phyloP scores from a whole-genome alignment of 1,140 invertebrate species.

The Microplitis mediator region DNA sequence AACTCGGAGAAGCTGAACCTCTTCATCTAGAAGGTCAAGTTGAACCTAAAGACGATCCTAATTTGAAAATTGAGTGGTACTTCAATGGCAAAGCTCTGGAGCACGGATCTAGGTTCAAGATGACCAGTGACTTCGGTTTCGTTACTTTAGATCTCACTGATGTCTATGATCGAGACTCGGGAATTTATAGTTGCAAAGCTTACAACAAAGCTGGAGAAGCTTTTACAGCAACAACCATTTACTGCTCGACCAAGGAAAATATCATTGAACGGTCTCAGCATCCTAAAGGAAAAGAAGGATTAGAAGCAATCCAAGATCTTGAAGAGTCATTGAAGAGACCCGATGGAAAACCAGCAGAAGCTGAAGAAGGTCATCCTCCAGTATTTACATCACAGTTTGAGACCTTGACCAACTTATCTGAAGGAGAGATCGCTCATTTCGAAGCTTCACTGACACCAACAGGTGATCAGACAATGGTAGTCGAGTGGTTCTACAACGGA shows the following conservation, averaged over 20 bases:
- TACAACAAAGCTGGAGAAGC: constrained; percentile 87
- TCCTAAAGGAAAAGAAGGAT: constrained; percentile 89
- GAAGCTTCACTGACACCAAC: constrained; percentile 92
- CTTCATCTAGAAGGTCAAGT: constrained; percentile 92
- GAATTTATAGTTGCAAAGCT: constrained; percentile 90
- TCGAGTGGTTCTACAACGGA: constrained; percentile 98
- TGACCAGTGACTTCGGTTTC: constrained; percentile 91
- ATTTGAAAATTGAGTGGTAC: constrained; percentile 93
- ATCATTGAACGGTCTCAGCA: constrained; percentile 89
- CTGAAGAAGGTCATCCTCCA: constrained; percentile 81
- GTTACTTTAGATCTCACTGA: constrained; percentile 88
- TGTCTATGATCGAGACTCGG: constrained; percentile 91
- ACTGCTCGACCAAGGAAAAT: constrained; percentile 79
- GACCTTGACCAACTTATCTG: constrained; percentile 79
- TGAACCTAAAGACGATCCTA: constrained; percentile 95
- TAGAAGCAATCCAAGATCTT: constrained; percentile 88
- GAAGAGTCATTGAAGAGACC: constrained; percentile 83
- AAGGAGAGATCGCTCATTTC: constrained; percentile 92
- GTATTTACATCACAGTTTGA: constrained; percentile 87
- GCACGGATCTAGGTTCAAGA: constrained; percentile 84
- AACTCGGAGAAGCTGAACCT: constrained; percentile 86
- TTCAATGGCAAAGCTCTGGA: constrained; percentile 88
- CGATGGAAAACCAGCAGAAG: constrained; percentile 70
- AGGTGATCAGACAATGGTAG: constrained; percentile 93
- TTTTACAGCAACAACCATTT: constrained; percentile 88